A percentile compares a stretch with the other conserved stretches of the same genome.
Evolutionary conservation across 2,113 vertebrate species (phyloP).

Genomic region (Hippolais icterina): DNA sequence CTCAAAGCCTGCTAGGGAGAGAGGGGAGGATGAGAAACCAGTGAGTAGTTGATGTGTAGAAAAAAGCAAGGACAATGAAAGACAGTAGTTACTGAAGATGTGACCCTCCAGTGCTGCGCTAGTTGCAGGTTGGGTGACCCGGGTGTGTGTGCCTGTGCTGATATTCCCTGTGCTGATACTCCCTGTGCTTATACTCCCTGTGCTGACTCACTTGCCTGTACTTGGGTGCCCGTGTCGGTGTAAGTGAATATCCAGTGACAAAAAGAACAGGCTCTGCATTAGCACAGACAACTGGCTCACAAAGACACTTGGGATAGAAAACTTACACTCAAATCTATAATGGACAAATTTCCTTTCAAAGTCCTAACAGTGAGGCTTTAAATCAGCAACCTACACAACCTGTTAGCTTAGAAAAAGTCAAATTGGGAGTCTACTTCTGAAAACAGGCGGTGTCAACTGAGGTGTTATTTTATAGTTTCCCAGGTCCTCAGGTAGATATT

Average conservation of each 20-base stretch:
- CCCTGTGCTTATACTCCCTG: background rate
- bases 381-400: background rate
- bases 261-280: background rate
- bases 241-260: background rate
- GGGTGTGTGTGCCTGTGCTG: background rate
- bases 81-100: fast-evolving
- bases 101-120: fast-evolving
- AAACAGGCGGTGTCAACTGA: background rate
- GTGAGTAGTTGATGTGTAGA: background rate
- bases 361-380: background rate
- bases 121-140: background rate
- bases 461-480: background rate
- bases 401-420: background rate
- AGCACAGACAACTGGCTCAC: background rate
- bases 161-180: background rate
- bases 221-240: background rate
- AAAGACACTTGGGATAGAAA: background rate
- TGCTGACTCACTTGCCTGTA: background rate
- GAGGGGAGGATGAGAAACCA: background rate
- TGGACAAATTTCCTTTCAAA: background rate
- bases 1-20: background rate
- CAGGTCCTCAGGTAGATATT: background rate
- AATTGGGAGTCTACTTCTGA: background rate
- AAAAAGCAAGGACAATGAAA: background rate
- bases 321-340: background rate